Conservation (phyloP, 2,113 vertebrate species). For the Daubentonia madagascariensis region DNA sequence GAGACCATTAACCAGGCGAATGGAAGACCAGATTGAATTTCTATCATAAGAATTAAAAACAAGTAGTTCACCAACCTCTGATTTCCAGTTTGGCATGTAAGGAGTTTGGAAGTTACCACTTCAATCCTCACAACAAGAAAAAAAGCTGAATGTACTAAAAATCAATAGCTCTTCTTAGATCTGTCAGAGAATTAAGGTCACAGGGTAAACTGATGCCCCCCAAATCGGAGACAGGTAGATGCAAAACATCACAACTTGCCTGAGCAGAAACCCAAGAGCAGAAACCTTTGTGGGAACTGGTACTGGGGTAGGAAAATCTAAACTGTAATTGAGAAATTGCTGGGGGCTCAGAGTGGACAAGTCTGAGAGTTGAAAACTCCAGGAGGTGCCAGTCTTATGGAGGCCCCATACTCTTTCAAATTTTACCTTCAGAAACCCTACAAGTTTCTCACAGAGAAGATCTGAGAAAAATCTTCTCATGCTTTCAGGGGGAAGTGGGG, state of each 20-base stretch:
- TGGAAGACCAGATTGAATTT: not conserved
- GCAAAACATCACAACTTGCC: not conserved
- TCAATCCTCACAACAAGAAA: not conserved
- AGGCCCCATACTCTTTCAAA: not conserved
- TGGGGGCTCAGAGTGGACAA: not conserved
- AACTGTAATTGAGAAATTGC: not conserved
- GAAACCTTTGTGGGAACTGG: not conserved
- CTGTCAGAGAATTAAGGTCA: not conserved
- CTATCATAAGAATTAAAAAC: not conserved
- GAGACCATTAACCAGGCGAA: not conserved
- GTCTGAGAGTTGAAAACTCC: not conserved
- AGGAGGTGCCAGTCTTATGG: not conserved
- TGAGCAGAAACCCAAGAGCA: not conserved
- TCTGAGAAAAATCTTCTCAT: not conserved
- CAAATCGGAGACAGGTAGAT: not conserved
- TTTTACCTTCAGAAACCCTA: not conserved
- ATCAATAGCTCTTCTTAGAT: not conserved
- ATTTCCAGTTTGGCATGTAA: not conserved
- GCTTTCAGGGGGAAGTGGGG: not conserved
- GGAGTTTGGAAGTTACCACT: not conserved
- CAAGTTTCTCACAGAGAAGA: not conserved
- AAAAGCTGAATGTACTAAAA: not conserved
- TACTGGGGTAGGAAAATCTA: not conserved
- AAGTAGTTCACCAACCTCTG: not conserved
- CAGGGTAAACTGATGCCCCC: fast-evolving